A percentile compares a stretch with the other conserved stretches of the same genome.
phyloP scores from a whole-genome alignment of 2,888 invertebrate genomes.

The Tanypteryx hageni region DNA sequence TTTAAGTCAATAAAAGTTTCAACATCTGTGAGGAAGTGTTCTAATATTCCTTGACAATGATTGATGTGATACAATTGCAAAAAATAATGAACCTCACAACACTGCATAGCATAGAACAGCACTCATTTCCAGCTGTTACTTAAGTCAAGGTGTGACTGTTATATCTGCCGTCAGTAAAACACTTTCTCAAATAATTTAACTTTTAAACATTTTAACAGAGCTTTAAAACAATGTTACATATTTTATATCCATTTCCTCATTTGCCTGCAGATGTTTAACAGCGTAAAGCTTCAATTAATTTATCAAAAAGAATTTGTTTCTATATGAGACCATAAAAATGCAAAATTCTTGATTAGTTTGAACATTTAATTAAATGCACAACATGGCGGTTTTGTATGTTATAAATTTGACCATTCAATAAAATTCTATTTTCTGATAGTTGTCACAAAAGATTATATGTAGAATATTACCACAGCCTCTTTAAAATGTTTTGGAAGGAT shows the following conservation, averaged over 20 bases:
- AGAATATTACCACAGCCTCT: slow-evolving; percentile 59
- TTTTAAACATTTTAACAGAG: background rate
- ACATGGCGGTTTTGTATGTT: background rate
- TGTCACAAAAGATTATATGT: background rate
- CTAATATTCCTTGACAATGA: background rate
- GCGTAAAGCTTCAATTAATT: background rate
- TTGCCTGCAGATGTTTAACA: background rate
- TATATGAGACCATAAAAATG: background rate
- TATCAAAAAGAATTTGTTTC: background rate
- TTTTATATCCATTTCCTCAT: background rate
- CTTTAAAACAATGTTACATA: background rate
- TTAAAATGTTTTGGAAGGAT: slow-evolving; percentile 54
- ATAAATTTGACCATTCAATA: slow-evolving; percentile 21
- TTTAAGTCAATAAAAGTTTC: background rate
- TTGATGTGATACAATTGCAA: background rate
- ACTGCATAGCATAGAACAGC: background rate
- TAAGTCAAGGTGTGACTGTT: background rate
- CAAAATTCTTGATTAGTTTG: background rate
- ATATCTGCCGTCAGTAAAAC: too few relatives aligned
- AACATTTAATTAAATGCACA: slow-evolving; percentile 5
- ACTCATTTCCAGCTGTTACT: background rate
- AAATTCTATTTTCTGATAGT: slow-evolving; percentile 28
- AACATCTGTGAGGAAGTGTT: background rate
- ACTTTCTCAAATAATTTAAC: background rate
- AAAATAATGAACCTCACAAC: slow-evolving; percentile 4